Base-by-base conservation (phyloP, 2,113 vertebrate genomes). In the Callospermophilus lateralis region DNA sequence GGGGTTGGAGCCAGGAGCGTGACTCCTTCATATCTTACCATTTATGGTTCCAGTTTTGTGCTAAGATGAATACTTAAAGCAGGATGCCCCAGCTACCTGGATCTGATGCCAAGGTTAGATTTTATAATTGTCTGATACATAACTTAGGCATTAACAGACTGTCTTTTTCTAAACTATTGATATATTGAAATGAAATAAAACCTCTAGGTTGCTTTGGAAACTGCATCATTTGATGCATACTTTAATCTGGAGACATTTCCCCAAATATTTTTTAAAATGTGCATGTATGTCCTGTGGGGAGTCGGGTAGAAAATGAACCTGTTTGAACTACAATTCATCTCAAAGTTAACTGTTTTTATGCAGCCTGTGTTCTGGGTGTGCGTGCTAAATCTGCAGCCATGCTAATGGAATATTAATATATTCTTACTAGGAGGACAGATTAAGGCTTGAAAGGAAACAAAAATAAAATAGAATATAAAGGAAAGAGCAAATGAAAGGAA, bases 321-420 rank as follows among this genome's bases (percentile, higher is more conserved):
- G 22, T 97, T 98, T 98, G 91, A 98, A 96, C 91, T 97, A 74
- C 84, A 90, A 92, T 74, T 97, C 92, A 89, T 97, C 85, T 95
- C 84, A 90, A 98, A 98, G 94, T 96, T 95, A 97, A 95, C 97
- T 96, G 96, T 89, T 93, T 92, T 98, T 90, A 94, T 94, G 95
- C 7, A 34, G 89, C 84, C 96, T 73, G 0, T 95, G 79, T 93
- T 97, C 80, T 96, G 80, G 86, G 95, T 95, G 93, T 0, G 72
- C 34, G 15, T 98, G 95, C 70, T 95, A 98, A 97, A 97, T 97
- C 42, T 10, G 8, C 68, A 91, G 92, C 80, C 90, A 53, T 93
- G 95, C 96, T 98, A 98, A 98, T 98, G 94, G 96, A 89, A 98
- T 98, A 98, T 98, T 98, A 98, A 98, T 97, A 97, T 94, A 97